These are phyloP conservation scores for Engystomops pustulosus DNA, from an alignment of 2,113 vertebrate genomes.

Conservation along the genomic window DNA sequence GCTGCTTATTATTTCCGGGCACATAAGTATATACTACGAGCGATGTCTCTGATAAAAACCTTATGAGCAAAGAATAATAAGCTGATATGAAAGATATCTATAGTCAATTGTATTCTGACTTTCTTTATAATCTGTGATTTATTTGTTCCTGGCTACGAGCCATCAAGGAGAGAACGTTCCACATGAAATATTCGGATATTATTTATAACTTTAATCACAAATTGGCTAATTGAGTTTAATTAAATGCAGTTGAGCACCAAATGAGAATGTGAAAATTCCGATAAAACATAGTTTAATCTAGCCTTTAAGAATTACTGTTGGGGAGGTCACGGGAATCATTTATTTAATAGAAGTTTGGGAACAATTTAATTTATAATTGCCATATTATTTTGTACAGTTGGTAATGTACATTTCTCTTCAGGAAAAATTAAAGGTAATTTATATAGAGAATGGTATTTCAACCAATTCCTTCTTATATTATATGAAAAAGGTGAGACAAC, in stretches of 20 bases:
- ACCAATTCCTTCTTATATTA: not conserved
- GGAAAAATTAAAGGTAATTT: not conserved
- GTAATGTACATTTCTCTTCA: not conserved
- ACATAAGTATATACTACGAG: too few species aligned
- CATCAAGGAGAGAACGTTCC: conserved; percentile 27
- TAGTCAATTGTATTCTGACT: not conserved
- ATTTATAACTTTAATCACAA: conserved; percentile 45
- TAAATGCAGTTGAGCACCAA: conserved; percentile 24
- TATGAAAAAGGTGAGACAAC: not conserved
- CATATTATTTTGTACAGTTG: not conserved
- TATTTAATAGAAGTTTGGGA: not conserved
- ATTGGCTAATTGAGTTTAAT: conserved; percentile 33
- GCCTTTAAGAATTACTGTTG: not conserved
- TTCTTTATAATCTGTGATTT: conserved; percentile 29
- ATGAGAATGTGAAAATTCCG: conserved; percentile 25
- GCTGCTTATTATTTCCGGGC: too few species aligned
- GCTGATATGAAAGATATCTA: not conserved
- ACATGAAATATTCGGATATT: conserved; percentile 33
- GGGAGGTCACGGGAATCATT: conserved; percentile 6
- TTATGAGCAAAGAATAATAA: not conserved
- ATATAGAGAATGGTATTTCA: not conserved
- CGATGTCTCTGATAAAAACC: not conserved
- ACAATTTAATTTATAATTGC: not conserved
- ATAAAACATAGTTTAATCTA: conserved; percentile 4
- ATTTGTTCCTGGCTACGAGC: conserved; percentile 31